phyloP scores from a whole-genome alignment of 2,113 vertebrate species.

The Arothron firmamentum region DNA sequence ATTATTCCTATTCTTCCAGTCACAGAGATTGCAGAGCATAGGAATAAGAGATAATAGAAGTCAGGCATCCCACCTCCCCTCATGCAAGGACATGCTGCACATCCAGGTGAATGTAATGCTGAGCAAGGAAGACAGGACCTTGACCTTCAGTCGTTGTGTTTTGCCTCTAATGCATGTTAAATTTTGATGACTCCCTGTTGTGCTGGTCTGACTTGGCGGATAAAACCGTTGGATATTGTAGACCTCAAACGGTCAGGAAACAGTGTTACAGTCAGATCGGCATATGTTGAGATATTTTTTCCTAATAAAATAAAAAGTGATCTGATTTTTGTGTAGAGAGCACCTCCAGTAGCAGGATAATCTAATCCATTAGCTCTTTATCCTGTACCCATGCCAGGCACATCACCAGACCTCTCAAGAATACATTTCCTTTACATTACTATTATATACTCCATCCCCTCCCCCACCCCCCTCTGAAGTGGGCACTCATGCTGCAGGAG shows the following conservation, averaged over 20 bases:
- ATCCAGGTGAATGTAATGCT: constrained; percentile 35
- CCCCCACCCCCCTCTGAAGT: background rate
- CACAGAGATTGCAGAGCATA: constrained; percentile 13
- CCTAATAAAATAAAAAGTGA: background rate
- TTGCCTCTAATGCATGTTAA: no score
- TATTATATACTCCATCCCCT: constrained; percentile 15
- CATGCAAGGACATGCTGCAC: constrained; percentile 34
- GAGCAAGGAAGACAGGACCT: constrained; percentile 56
- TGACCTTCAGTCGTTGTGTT: constrained; percentile 17
- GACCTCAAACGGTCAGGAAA: no score
- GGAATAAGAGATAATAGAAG: background rate
- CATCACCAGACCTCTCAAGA: constrained; percentile 8
- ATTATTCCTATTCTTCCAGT: constrained; percentile 16
- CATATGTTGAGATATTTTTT: no score
- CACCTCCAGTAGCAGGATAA: constrained; percentile 34
- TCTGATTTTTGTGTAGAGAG: constrained; percentile 13
- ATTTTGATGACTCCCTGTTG: no score
- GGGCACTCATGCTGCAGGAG: constrained; percentile 40
- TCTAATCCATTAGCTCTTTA: constrained; percentile 17
- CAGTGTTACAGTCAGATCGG: no score
- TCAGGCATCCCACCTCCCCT: constrained; percentile 14
- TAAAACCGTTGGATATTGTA: no score
- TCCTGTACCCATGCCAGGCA: constrained; percentile 24
- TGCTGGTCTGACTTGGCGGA: background rate
- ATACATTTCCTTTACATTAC: constrained; percentile 7